Percentiles rank a stretch among this genome's conserved stretches.
Evolutionary conservation across 2,888 invertebrate genomes (phyloP).

Genomic region (Drosophila greeni): DNA sequence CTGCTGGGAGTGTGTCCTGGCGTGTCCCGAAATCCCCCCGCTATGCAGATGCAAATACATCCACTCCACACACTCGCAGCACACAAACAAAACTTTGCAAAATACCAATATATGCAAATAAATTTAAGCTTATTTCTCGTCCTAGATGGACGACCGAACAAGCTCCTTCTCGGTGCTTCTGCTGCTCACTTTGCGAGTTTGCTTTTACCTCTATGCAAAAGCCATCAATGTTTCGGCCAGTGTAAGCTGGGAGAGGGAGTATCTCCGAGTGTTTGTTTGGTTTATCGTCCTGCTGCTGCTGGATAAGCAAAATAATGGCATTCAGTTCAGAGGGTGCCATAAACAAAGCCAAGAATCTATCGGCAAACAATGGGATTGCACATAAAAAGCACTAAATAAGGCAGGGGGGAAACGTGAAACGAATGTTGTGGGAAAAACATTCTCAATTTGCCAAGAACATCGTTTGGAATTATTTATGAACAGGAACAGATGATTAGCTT

Average conservation of each 20-base stretch:
- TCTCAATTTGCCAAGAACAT: slow-evolving; percentile 2
- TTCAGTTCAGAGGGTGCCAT: slow-evolving; percentile 45
- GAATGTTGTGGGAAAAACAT: neutral
- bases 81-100: slow-evolving; percentile 36
- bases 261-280: slow-evolving; percentile 14
- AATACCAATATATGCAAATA: slow-evolving; percentile 57
- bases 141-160: slow-evolving; percentile 17
- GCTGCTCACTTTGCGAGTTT: slow-evolving; percentile 14
- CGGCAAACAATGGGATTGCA: slow-evolving; percentile 21
- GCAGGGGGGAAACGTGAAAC: neutral
- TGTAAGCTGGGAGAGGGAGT: slow-evolving; percentile 20
- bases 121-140: slow-evolving; percentile 53
- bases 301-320: slow-evolving; percentile 48
- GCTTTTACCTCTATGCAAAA: slow-evolving; percentile 19
- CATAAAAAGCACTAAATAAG: slow-evolving; percentile 19
- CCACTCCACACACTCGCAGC: slow-evolving; percentile 1
- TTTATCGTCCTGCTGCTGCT: slow-evolving; percentile 11
- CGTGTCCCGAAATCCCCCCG: slow-evolving; percentile 22
- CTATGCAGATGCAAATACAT: slow-evolving; percentile 21
- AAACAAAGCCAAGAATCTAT: slow-evolving; percentile 42
- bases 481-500: slow-evolving; percentile 8
- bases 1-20: slow-evolving; percentile 22
- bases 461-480: slow-evolving; percentile 1
- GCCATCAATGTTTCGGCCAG: slow-evolving; percentile 33
- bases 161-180: slow-evolving; percentile 7